These are phyloP conservation scores for Buathra laborator DNA, from an alignment of 2,888 invertebrate species.

Conservation along the genomic window DNA sequence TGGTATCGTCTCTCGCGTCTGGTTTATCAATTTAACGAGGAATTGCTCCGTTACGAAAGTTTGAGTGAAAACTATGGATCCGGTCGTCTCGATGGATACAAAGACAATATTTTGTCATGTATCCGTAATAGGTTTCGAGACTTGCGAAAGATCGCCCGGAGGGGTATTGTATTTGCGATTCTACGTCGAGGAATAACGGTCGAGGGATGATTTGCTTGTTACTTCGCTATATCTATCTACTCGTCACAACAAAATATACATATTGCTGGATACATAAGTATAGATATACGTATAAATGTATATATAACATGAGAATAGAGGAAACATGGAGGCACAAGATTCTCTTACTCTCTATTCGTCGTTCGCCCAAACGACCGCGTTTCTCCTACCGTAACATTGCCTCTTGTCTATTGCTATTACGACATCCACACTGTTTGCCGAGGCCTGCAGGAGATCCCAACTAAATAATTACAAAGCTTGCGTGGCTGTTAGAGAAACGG, in stretches of 20 bases:
- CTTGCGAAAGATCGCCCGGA: conserved; percentile 49
- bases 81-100: background rate
- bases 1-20: background rate
- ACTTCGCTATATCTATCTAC: conserved; percentile 13
- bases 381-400: conserved; percentile 34
- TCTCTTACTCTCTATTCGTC: conserved; percentile 12
- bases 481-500: conserved; percentile 67
- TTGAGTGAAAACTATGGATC: background rate
- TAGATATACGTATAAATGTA: background rate
- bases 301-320: background rate
- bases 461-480: conserved; percentile 70
- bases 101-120: conserved; percentile 42
- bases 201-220: conserved; percentile 53
- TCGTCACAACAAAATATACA: conserved; percentile 16
- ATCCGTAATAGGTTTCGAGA: conserved; percentile 1
- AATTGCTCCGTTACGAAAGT: conserved; percentile 9
- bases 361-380: conserved; percentile 30
- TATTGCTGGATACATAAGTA: background rate
- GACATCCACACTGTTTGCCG: conserved; percentile 69
- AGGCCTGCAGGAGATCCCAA: conserved; percentile 68
- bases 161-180: conserved; percentile 40
- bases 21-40: background rate
- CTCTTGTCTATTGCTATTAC: conserved; percentile 66
- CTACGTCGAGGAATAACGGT: background rate
- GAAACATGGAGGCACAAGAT: background rate